phyloP scores from a whole-genome alignment of 2,797 vertebrate species.

The Anguilla obscura region DNA sequence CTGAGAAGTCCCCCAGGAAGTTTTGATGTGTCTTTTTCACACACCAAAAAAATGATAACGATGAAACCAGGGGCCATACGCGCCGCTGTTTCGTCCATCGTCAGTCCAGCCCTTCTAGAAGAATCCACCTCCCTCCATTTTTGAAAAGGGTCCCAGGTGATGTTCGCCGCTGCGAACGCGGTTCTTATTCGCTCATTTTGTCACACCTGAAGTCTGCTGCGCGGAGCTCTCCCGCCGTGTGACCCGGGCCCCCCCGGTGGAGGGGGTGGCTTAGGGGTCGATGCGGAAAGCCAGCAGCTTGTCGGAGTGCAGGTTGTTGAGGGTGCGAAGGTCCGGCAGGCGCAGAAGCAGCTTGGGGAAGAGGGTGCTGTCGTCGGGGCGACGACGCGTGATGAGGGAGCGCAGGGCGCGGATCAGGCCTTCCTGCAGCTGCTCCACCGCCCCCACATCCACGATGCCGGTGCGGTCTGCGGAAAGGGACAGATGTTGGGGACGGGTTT shows the following conservation, averaged over 20 bases:
- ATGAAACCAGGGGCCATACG: constrained; percentile 3
- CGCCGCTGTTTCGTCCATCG: background rate
- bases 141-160: background rate
- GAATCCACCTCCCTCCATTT: background rate
- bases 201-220: background rate
- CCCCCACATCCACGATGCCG: constrained; percentile 70
- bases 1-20: background rate
- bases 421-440: constrained; percentile 78
- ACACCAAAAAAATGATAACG: background rate
- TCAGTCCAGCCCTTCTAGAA: background rate
- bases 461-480: constrained; percentile 65
- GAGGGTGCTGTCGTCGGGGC: constrained; percentile 69
- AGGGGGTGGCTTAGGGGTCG: constrained; percentile 63
- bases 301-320: constrained; percentile 79
- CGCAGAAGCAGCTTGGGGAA: constrained; percentile 76
- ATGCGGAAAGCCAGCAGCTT: constrained; percentile 79
- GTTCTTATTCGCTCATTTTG: background rate
- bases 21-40: background rate
- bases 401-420: constrained; percentile 74
- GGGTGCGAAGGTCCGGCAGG: constrained; percentile 76
- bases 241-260: background rate
- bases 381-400: constrained; percentile 65
- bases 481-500: background rate
- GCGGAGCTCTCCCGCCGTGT: background rate
- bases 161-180: background rate